Evolutionary conservation across 2,797 vertebrate species (phyloP), one percentile per base, ranked within the genome.

Genomic region (Anabas testudineus): DNA sequence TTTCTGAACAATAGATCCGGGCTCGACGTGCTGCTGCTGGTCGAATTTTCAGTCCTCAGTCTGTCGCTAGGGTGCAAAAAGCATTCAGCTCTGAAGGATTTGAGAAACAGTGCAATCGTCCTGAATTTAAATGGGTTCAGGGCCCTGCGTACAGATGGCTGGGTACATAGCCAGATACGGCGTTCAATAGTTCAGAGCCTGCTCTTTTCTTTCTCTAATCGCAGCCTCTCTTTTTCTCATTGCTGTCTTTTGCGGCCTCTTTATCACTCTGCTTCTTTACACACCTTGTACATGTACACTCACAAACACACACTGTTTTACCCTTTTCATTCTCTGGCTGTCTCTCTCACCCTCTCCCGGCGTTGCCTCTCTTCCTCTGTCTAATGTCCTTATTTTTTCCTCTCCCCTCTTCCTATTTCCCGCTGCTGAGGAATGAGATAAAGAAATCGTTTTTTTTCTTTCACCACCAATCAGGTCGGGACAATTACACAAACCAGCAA

Each of bases 71-170:
- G 75, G 74, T 74, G 54, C 79, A 67, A 67, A 76, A 86, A 80
- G 76, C 74, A 81, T 87, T 86, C 90, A 91, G 87, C 86, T 94
- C 92, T 88, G 83, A 88, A 90, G 88, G 82, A 87, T 91, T 89
- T 91, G 74, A 80, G 86, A 94, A 94, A 83, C 91, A 76, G 86
- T 85, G 88, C 93, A 90, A 92, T 91, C 83, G 85, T 90, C 87
- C 88, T 92, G 89, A 86, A 91, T 90, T 92, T 94, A 92, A 94
- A 94, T 92, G 87, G 88, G 88, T 94, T 93, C 81, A 86, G 76
- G 81, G 60, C 91, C 84, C 88, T 32, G 83, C 67, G 88, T 92
- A 74, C 94, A 95, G 94, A 95, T 92, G 92, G 93, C 86, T 83
- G 80, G 78, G 82, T 82, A 81, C 91, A 88, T 80, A 86, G 90